These are phyloP conservation scores for Eledone cirrhosa DNA, from an alignment of 2,888 invertebrate genomes.

Conservation along the genomic window DNA sequence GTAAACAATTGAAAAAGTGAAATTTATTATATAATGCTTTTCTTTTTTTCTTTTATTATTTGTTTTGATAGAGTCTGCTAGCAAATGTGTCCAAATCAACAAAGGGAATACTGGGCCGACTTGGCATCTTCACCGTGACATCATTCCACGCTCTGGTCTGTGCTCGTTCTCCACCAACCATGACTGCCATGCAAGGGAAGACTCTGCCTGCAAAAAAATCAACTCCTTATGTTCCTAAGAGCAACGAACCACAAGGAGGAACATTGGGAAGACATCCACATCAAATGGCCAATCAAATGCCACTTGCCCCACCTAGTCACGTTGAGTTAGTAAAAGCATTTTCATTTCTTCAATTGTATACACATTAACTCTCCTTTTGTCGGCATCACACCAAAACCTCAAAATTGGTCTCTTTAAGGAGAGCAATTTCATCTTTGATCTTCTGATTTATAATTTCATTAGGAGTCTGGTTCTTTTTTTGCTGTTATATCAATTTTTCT, in stretches of 20 bases:
- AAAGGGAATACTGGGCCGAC: slow-evolving; percentile 91
- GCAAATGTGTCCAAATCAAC: slow-evolving; percentile 95
- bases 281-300: slow-evolving; percentile 21
- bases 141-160: slow-evolving; percentile 98
- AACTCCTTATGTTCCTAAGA: slow-evolving; percentile 15
- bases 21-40: too few species aligned
- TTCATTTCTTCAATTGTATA: neutral
- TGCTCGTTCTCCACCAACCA: slow-evolving; percentile 72
- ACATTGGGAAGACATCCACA: slow-evolving; percentile 17
- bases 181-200: slow-evolving; percentile 26
- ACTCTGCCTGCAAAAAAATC: slow-evolving; percentile 31
- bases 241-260: slow-evolving; percentile 18
- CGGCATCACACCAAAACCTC: neutral
- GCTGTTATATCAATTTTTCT: too few species aligned
- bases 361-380: neutral
- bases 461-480: too few species aligned
- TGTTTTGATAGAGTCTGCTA: slow-evolving; percentile 82
- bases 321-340: neutral
- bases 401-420: too few species aligned
- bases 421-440: too few species aligned
- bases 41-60: slow-evolving; percentile 32
- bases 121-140: slow-evolving; percentile 96
- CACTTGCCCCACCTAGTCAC: slow-evolving; percentile 12
- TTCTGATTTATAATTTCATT: too few species aligned
- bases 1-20: too few species aligned